Conservation (phyloP, 1,140 invertebrate genomes). For the Drosophila biarmipes region DNA sequence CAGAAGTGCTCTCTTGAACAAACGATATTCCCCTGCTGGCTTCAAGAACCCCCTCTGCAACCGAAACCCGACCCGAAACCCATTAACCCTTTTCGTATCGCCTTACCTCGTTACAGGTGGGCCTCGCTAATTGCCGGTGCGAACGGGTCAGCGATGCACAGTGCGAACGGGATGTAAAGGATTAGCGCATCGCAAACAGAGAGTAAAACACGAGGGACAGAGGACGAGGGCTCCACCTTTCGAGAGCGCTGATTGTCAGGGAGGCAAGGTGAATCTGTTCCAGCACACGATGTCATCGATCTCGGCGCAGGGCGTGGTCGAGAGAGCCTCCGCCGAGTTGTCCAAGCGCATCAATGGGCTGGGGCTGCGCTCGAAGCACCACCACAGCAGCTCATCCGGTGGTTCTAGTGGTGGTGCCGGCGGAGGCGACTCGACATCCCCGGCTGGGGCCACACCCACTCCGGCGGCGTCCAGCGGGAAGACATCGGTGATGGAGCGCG, state of each 20-base stretch:
- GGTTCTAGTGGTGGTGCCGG: constrained; percentile 58
- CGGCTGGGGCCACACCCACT: constrained; percentile 39
- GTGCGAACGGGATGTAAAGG: constrained; percentile 33
- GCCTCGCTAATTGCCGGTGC: constrained; percentile 22
- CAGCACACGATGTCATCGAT: constrained; percentile 84
- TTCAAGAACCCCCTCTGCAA: constrained; percentile 9
- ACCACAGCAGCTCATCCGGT: constrained; percentile 84
- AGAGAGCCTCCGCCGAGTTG: constrained; percentile 94
- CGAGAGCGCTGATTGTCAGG: constrained; percentile 21
- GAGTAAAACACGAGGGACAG: background rate
- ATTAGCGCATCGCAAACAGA: background rate
- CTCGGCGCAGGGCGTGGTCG: constrained; percentile 88
- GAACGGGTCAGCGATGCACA: constrained; percentile 23
- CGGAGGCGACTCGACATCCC: constrained; percentile 34
- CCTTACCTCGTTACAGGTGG: constrained; percentile 16
- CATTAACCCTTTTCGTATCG: constrained; percentile 18
- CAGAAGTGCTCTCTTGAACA: too few relatives aligned
- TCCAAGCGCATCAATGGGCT: constrained; percentile 94
- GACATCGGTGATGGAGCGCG: constrained; percentile 92
- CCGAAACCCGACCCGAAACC: constrained; percentile 15
- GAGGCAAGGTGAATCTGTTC: constrained; percentile 83
- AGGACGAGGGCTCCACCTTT: constrained; percentile 14
- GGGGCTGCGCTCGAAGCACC: constrained; percentile 90
- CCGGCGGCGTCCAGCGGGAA: constrained; percentile 78
- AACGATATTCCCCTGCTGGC: background rate